phyloP scores from a whole-genome alignment of 2,113 vertebrate genomes.

The Oxyruncus cristatus region DNA sequence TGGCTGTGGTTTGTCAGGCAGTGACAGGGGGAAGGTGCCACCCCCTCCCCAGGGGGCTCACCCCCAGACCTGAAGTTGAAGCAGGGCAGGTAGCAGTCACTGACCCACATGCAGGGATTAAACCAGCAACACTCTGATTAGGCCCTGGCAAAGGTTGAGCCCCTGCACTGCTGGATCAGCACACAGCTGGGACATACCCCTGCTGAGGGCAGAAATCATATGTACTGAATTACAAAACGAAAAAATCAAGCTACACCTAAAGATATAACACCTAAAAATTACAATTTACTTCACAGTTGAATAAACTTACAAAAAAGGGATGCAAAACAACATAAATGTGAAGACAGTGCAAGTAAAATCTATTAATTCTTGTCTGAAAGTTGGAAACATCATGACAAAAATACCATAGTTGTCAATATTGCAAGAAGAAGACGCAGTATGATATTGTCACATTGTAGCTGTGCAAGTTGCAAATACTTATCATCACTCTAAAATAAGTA shows the following conservation, averaged over 20 bases:
- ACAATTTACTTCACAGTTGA: neutral
- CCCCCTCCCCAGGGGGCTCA: accelerated
- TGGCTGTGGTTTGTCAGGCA: neutral
- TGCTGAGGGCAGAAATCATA: neutral
- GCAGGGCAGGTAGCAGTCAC: neutral
- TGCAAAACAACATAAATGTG: neutral
- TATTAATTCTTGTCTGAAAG: neutral
- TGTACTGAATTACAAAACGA: neutral
- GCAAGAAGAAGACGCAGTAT: neutral
- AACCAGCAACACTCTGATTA: accelerated
- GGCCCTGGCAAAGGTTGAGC: accelerated
- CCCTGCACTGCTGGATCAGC: accelerated
- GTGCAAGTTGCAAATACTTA: neutral
- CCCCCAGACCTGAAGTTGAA: neutral
- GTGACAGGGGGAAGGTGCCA: neutral
- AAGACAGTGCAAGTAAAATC: neutral
- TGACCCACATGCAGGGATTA: neutral
- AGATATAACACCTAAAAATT: neutral
- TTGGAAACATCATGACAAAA: neutral
- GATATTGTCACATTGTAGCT: neutral
- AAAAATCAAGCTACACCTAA: neutral
- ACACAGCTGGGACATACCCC: accelerated
- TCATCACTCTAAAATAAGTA: neutral
- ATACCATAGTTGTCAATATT: neutral
- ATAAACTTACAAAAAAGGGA: neutral